phyloP scores from a whole-genome alignment of 1,140 invertebrate genomes.

The Monochamus saltuarius region DNA sequence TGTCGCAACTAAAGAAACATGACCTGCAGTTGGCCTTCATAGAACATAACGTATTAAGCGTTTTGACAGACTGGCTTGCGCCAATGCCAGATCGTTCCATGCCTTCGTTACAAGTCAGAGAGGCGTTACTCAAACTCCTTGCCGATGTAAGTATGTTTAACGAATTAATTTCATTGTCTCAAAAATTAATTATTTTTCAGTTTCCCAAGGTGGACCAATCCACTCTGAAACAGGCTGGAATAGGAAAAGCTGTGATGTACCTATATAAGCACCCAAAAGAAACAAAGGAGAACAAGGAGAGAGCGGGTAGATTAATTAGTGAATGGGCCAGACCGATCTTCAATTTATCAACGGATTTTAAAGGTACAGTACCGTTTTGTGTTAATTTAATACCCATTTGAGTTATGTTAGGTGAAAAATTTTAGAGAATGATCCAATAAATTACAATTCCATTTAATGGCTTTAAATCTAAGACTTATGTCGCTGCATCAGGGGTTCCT shows the following conservation, averaged over 20 bases:
- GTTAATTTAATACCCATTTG: too few relatives aligned
- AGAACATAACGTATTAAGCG: conserved; percentile 90
- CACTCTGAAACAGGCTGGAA: conserved; percentile 90
- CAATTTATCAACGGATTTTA: conserved; percentile 94
- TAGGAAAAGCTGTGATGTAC: conserved; percentile 99
- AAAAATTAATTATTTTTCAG: conserved; percentile 58
- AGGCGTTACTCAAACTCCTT: conserved; percentile 84
- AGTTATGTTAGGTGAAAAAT: too few relatives aligned
- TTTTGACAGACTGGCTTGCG: conserved; percentile 96
- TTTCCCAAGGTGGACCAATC: conserved; percentile 88
- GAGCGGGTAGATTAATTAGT: conserved; percentile 89
- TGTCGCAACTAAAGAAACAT: conserved; percentile 92
- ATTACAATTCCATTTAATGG: too few relatives aligned
- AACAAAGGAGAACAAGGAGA: conserved; percentile 88
- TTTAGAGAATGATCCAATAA: too few relatives aligned
- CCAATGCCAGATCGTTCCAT: conserved; percentile 96
- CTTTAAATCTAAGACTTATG: too few relatives aligned
- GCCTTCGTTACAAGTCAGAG: conserved; percentile 89
- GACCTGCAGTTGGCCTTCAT: conserved; percentile 93
- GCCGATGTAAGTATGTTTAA: conserved; percentile 69
- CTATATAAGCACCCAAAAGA: conserved; percentile 98
- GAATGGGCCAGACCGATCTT: conserved; percentile 97
- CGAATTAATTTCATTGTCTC: neutral
- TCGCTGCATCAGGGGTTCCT: too few relatives aligned
- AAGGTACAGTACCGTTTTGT: conserved; percentile 57